Evolutionary conservation across 2,888 invertebrate species (phyloP), one percentile per base, ranked within the genome.

Genomic region (Caenorhabditis sp.): DNA sequence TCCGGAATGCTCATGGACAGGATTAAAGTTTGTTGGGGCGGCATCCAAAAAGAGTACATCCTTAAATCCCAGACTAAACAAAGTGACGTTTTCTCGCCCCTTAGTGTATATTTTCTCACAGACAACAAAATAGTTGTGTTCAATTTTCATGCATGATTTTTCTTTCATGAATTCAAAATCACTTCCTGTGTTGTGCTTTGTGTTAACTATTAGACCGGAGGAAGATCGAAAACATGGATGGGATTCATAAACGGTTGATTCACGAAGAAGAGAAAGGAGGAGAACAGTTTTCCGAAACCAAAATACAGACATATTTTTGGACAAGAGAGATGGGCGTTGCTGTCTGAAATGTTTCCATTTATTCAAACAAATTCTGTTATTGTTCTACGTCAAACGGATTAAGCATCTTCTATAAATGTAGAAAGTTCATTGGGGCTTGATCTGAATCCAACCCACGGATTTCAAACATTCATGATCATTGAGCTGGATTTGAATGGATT

Each of bases 61-160:
- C 41, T 14, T 24, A 38, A 54, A 68, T 51, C 51, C 28, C 14
- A 24, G 51, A 35, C 64, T 44, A 28, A 22, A 63, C 41, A 63
- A 63, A 28, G 47, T 64, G 64, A 64, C 64, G 64, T 64, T 24
- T 47, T n/a, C 24, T 24, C 28, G 12, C 1, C 6, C 47, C n/a
- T n/a, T n/a, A 14, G 44, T 44, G 10, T 47, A 59, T 41, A 41
- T 61, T 61, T 12, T 44, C 16, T 22, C 22, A 24, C 8, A 31
- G 19, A 66, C 38, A 68, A 35, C 31, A 38, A 54, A 35, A 54
- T 68, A 61, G 74, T 74, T 74, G 31, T 31, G n/a, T 22, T 26
- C 63, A 38, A 74, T 51, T 73, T 61, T 73, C 73, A 73, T 72
- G 72, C 72, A 72, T 73, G 74, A 74, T 74, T 64, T 74, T 73